A percentile compares a stretch with the other conserved stretches of the same genome.
Evolutionary conservation across 2,888 invertebrate species (phyloP).

Genomic region (Xylota sylvarum): DNA sequence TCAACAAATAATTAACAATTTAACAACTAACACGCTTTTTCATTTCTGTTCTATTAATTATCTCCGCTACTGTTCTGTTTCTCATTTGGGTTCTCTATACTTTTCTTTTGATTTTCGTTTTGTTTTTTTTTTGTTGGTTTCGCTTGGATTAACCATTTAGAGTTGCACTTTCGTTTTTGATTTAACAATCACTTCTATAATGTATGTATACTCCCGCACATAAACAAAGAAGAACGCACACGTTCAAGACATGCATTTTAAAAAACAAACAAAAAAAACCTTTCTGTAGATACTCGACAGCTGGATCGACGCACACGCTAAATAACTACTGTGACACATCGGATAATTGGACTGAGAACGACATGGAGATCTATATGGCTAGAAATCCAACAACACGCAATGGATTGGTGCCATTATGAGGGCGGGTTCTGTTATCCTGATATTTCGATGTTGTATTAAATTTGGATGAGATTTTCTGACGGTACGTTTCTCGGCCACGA

Average conservation of each 20-base stretch:
- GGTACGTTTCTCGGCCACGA: constrained; percentile 82
- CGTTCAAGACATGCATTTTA: not conserved
- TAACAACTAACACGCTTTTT: constrained; percentile 77
- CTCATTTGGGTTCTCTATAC: constrained; percentile 43
- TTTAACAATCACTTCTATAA: constrained; percentile 29
- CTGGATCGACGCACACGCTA: constrained; percentile 92
- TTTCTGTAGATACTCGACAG: constrained; percentile 87
- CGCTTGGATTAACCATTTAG: constrained; percentile 37
- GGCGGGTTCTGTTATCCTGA: constrained; percentile 85
- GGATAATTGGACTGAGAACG: constrained; percentile 97
- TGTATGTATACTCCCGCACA: constrained; percentile 22
- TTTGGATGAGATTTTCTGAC: constrained; percentile 85
- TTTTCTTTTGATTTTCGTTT: constrained; percentile 6
- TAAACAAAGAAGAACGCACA: not conserved
- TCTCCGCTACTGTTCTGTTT: constrained; percentile 61
- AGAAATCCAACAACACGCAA: constrained; percentile 94
- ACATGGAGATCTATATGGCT: constrained; percentile 98
- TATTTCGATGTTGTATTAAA: constrained; percentile 85
- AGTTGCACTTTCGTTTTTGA: constrained; percentile 57
- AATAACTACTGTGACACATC: constrained; percentile 95
- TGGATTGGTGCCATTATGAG: constrained; percentile 93
- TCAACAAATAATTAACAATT: constrained; percentile 63
- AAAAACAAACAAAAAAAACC: constrained; percentile 19
- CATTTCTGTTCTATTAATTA: constrained; percentile 75
- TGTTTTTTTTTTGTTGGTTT: constrained; percentile 6